Evolutionary conservation across 2,113 vertebrate genomes (phyloP).

Genomic region (Equus quagga): DNA sequence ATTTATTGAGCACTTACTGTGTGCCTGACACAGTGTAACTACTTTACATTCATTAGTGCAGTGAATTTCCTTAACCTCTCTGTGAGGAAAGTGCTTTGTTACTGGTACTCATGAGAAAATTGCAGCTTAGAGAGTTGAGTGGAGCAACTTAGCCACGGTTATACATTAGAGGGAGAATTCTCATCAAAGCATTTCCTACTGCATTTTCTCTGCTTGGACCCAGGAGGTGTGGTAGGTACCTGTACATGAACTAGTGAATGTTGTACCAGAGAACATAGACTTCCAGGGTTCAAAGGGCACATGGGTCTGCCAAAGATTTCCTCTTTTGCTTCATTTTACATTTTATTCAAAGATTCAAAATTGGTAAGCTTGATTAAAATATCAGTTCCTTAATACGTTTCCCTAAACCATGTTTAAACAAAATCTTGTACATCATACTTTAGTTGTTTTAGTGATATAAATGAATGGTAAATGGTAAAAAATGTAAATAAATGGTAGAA

Average conservation of each 20-base stretch:
- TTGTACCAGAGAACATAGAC: background rate
- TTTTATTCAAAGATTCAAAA: constrained; percentile 11
- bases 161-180: background rate
- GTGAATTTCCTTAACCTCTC: background rate
- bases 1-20: background rate
- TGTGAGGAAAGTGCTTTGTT: background rate
- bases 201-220: background rate
- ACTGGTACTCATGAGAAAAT: background rate
- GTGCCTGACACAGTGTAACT: background rate
- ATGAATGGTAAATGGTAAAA: too few species aligned
- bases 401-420: background rate
- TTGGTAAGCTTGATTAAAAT: background rate
- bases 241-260: background rate
- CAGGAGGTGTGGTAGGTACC: background rate
- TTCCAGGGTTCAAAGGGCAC: background rate
- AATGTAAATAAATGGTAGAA: too few species aligned
- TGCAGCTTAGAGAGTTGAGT: background rate
- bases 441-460: background rate
- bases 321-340: background rate
- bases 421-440: background rate
- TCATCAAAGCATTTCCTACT: background rate
- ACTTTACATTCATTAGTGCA: background rate
- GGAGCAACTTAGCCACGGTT: background rate
- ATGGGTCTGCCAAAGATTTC: background rate
- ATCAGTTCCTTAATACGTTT: background rate